A percentile compares a stretch with the other conserved stretches of the same genome.
Evolutionary conservation across 2,888 invertebrate genomes (phyloP).

Genomic region (Altica lythri): DNA sequence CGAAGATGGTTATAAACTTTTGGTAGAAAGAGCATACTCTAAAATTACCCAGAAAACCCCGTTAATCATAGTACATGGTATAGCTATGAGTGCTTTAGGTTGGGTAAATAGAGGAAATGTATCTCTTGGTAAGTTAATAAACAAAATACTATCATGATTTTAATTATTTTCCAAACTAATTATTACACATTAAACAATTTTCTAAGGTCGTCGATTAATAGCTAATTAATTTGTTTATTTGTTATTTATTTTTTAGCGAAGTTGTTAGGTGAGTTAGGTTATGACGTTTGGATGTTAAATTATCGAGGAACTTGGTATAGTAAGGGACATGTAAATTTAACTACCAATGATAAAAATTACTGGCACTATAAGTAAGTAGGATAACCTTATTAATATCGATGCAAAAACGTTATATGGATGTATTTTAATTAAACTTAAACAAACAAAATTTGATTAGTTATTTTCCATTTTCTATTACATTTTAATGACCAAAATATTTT

Average conservation of each 20-base stretch:
- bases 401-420: neutral
- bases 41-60: constrained; percentile 30
- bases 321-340: constrained; percentile 36
- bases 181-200: too few species aligned
- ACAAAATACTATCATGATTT: too few species aligned
- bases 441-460: too few species aligned
- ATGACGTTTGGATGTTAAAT: constrained; percentile 61
- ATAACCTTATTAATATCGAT: neutral
- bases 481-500: too few species aligned
- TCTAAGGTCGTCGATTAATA: too few species aligned
- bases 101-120: constrained; percentile 31
- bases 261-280: constrained; percentile 58
- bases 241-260: constrained; percentile 40
- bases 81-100: constrained; percentile 27
- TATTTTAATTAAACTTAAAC: too few species aligned
- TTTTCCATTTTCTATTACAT: too few species aligned
- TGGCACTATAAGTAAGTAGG: constrained; percentile 40
- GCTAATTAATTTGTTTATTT: too few species aligned
- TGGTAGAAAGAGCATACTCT: constrained; percentile 30
- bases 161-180: too few species aligned
- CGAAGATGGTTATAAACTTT: constrained; percentile 33
- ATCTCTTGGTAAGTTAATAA: constrained; percentile 29
- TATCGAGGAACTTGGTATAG: constrained; percentile 43
- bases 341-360: constrained; percentile 31
- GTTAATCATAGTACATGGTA: constrained; percentile 32